Conservation (phyloP, 1,140 invertebrate genomes). For the Papilio helenus region DNA sequence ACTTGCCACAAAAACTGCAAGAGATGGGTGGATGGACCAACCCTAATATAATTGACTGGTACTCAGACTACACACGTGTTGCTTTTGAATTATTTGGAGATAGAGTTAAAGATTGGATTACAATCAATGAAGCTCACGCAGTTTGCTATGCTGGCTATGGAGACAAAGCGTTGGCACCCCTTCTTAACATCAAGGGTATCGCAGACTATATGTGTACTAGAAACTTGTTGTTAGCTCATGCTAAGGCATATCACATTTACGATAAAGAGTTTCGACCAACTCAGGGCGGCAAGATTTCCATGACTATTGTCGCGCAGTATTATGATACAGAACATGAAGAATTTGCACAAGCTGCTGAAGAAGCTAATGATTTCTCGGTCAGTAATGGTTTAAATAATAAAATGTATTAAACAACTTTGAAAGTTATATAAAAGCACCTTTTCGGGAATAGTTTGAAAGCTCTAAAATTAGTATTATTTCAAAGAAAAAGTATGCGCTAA, state of each 20-base stretch:
- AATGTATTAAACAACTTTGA: background rate
- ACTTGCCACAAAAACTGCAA: constrained; percentile 85
- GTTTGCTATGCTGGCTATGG: constrained; percentile 85
- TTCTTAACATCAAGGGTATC: constrained; percentile 77
- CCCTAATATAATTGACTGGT: constrained; percentile 84
- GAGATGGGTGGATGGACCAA: constrained; percentile 87
- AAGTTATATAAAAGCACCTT: background rate
- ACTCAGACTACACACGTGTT: constrained; percentile 84
- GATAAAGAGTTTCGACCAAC: constrained; percentile 59
- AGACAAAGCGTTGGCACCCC: constrained; percentile 74
- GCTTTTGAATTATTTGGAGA: constrained; percentile 85
- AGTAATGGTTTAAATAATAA: background rate
- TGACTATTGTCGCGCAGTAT: constrained; percentile 80
- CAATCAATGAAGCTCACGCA: constrained; percentile 87
- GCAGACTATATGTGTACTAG: constrained; percentile 80
- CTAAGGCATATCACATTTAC: constrained; percentile 84
- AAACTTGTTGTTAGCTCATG: constrained; percentile 63
- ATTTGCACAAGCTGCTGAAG: constrained; percentile 78
- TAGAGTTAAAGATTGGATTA: constrained; percentile 86
- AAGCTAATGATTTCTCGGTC: constrained; percentile 76
- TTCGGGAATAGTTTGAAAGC: no score
- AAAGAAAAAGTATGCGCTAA: no score
- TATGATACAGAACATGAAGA: constrained; percentile 74
- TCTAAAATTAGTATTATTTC: no score
- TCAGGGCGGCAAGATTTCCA: constrained; percentile 79